These are phyloP conservation scores for Illadopsis cleaveri DNA, from an alignment of 2,113 vertebrate species.

Conservation along the genomic window DNA sequence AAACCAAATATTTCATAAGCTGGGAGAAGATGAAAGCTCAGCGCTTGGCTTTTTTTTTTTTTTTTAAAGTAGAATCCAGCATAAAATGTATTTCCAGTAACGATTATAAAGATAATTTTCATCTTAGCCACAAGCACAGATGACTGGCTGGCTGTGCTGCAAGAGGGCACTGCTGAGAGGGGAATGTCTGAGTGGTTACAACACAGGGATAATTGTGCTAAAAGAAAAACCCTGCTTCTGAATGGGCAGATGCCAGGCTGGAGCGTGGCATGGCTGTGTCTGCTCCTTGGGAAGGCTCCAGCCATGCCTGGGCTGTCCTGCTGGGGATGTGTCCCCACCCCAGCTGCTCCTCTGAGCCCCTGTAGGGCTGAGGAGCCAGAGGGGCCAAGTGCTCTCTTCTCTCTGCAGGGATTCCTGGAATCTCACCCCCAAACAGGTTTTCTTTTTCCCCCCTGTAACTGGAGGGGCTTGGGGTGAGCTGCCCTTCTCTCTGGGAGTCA, in stretches of 20 bases:
- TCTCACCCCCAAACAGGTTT: background rate
- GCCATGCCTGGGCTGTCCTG: background rate
- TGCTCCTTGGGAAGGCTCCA: background rate
- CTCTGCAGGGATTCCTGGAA: background rate
- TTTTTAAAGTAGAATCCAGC: background rate
- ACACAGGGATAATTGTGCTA: background rate
- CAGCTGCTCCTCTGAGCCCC: background rate
- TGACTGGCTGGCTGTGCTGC: background rate
- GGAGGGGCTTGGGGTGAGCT: background rate
- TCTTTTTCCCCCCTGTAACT: background rate
- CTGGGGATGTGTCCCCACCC: background rate
- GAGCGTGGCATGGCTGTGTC: background rate
- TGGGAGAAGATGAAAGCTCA: conserved; percentile 17
- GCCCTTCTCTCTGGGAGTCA: background rate
- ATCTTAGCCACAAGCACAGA: background rate
- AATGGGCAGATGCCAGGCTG: background rate
- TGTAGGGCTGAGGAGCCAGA: background rate
- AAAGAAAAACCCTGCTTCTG: background rate
- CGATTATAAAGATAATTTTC: background rate
- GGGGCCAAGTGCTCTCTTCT: background rate
- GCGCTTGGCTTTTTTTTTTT: background rate
- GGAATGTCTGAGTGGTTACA: background rate
- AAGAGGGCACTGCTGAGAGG: background rate
- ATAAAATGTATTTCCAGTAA: background rate
- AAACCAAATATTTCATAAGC: conserved; percentile 15